Evolutionary conservation across 2,888 invertebrate genomes (phyloP).

Genomic region (Punctoribates punctum): DNA sequence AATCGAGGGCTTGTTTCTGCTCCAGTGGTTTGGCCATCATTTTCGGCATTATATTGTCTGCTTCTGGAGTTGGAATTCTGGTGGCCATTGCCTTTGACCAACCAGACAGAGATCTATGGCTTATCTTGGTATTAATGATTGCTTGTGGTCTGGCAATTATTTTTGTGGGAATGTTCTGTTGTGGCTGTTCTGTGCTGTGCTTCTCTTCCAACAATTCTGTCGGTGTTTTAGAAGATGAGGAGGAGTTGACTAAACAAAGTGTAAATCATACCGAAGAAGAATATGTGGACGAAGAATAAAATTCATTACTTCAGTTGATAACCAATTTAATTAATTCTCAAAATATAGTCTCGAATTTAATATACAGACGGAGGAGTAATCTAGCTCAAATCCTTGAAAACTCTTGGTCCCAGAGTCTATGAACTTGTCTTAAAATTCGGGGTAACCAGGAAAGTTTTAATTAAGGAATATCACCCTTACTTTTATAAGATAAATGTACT

Average conservation of each 20-base stretch:
- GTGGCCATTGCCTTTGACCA: not conserved
- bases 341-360: too few species aligned
- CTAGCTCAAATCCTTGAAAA: too few species aligned
- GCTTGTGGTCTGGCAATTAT: not conserved
- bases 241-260: not conserved
- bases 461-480: too few species aligned
- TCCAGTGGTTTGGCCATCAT: constrained; percentile 20
- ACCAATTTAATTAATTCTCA: too few species aligned
- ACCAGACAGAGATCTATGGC: constrained; percentile 6
- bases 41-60: constrained; percentile 12
- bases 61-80: constrained; percentile 15
- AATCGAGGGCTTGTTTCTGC: constrained; percentile 31
- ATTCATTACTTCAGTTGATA: too few species aligned
- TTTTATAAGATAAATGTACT: too few species aligned
- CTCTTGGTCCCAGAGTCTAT: too few species aligned
- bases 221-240: not conserved
- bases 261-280: not conserved
- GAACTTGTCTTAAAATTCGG: too few species aligned
- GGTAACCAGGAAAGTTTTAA: too few species aligned
- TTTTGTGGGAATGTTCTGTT: constrained; percentile 8
- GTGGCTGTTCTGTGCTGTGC: constrained; percentile 30
- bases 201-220: constrained; percentile 12
- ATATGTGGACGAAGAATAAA: not conserved
- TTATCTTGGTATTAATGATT: constrained; percentile 7
- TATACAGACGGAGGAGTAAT: too few species aligned